These are phyloP conservation scores for Stenurella melanura DNA, from an alignment of 2,888 invertebrate species.

Conservation along the genomic window DNA sequence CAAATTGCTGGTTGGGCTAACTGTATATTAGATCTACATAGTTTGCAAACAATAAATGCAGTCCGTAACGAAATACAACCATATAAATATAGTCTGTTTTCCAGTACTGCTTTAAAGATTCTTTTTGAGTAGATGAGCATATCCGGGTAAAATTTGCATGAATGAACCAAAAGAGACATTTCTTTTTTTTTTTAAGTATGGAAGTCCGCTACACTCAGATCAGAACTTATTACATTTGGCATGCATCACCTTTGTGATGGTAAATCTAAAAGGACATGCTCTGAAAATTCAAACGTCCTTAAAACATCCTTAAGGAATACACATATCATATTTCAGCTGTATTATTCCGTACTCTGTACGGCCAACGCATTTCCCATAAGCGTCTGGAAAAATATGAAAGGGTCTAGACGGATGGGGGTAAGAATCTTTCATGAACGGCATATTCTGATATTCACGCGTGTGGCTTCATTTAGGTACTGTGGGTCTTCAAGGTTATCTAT, in stretches of 20 bases:
- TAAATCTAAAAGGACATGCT: constrained; percentile 22
- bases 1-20: no score
- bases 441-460: neutral
- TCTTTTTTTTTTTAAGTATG: no score
- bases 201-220: constrained; percentile 13
- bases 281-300: constrained; percentile 15
- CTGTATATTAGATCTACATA: no score
- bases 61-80: no score
- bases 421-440: neutral
- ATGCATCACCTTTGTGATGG: constrained; percentile 30
- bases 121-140: neutral
- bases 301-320: constrained; percentile 11
- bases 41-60: no score
- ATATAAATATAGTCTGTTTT: no score
- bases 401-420: neutral
- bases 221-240: constrained; percentile 29
- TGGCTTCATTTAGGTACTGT: neutral
- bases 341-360: neutral
- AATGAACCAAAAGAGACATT: neutral
- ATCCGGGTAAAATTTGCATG: neutral
- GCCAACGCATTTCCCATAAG: neutral
- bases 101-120: neutral
- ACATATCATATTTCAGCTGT: neutral
- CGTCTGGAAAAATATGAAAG: neutral
- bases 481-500: no score